Base-by-base conservation (phyloP, 2,797 vertebrate species). In the Borostomias antarcticus region DNA sequence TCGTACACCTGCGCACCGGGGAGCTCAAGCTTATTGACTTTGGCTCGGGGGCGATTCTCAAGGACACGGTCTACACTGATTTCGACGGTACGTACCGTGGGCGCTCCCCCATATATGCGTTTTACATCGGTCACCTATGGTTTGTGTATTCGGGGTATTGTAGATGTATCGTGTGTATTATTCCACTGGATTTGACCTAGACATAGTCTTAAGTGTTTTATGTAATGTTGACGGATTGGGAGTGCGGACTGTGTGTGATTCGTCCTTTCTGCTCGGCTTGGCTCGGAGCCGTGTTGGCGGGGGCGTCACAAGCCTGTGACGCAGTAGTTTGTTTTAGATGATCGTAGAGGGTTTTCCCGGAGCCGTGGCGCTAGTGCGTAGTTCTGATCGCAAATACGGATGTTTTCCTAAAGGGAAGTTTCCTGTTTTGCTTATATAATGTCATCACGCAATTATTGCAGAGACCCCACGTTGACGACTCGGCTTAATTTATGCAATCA, bases 11-110 rank as follows among this genome's bases (percentile, higher is more conserved):
- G 57, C 89, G 95, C 83, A 94, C 92, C 0, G 97, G 96, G 47
- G 94, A 97, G 80, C 94, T 99, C 63, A 99, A 97, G 88, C 95
- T 98, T 65, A 98, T 99, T 62, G 97, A 99, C 90, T 99, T 99
- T 72, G 97, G 97, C 63, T 98, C 97, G 0, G 97, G 97, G 66
- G 96, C 97, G 17, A 89, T 98, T 64, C 97, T 99, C 83, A 96
- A 96, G 93, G 97, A 98, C 93, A 98, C 97, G 0, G 97, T 98
- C 62, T 99, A 99, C 91, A 99, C 97, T 0, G 96, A 99, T 78
- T 99, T 99, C 33, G 96, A 98, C 11, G 97, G 97, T 99, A 91
- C 70, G 91, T 81, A 68, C 1, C 58, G 47, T n/a, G n/a, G n/a
- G n/a, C n/a, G n/a, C n/a, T n/a, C n/a, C n/a, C n/a, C n/a, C n/a